Conservation (phyloP, 2,888 invertebrate species). For the Barypeithes pellucidus region DNA sequence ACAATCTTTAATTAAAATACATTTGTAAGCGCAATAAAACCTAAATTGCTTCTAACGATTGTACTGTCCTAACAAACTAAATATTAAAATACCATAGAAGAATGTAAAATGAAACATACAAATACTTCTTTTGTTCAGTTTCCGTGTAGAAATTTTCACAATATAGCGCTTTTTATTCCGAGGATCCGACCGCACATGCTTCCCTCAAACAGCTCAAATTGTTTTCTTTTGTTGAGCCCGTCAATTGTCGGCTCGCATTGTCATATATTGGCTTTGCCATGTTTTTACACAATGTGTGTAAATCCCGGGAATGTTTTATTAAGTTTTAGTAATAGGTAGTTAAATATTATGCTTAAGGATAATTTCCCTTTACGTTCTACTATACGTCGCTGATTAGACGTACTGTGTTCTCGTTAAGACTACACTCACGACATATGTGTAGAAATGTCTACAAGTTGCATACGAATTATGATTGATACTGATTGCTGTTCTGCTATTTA, state of each 20-base stretch:
- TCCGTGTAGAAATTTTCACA: slow-evolving; percentile 29
- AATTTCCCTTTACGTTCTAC: not conserved
- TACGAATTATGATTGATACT: too few species aligned
- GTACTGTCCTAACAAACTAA: not conserved
- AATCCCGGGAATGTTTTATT: slow-evolving; percentile 26
- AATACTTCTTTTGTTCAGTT: slow-evolving; percentile 16
- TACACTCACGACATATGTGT: too few species aligned
- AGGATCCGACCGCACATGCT: slow-evolving; percentile 31
- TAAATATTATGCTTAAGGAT: not conserved
- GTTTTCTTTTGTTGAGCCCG: slow-evolving; percentile 25
- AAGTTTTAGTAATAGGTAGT: slow-evolving; percentile 17
- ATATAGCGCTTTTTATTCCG: slow-evolving; percentile 28
- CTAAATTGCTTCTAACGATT: not conserved
- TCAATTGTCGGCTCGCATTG: slow-evolving; percentile 34
- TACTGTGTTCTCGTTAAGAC: not conserved
- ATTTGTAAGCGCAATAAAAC: too few species aligned
- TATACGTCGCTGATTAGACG: not conserved
- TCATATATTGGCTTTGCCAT: slow-evolving; percentile 30
- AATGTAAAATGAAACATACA: slow-evolving; percentile 12
- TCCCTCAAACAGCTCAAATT: slow-evolving; percentile 29
- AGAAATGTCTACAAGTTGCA: too few species aligned
- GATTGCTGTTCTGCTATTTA: too few species aligned
- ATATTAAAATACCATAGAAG: slow-evolving; percentile 6
- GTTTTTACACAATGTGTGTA: slow-evolving; percentile 36
- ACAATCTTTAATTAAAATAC: too few species aligned